Conservation (phyloP, 2,888 invertebrate species). For the Sericinus montela region DNA sequence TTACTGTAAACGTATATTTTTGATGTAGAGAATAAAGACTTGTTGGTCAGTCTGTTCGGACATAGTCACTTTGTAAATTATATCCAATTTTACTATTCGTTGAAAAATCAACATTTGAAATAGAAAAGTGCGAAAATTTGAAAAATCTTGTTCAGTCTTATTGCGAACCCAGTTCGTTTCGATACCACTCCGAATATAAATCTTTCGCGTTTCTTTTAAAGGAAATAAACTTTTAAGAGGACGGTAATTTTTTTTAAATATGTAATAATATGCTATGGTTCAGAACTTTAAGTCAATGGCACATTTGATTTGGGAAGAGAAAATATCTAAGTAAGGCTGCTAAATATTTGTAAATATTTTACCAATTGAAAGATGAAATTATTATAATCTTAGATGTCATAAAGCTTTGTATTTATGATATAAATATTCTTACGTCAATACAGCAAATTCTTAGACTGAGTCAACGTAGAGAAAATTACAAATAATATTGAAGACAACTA, state of each 20-base stretch:
- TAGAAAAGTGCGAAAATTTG: conserved; percentile 68
- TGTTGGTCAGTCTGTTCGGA: conserved; percentile 42
- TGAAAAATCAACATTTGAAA: conserved; percentile 46
- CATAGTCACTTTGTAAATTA: conserved; percentile 24
- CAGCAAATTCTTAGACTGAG: no score
- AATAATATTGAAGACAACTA: no score
- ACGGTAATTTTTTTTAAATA: conserved; percentile 28
- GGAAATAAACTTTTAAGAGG: conserved; percentile 15
- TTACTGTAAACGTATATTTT: conserved; percentile 47
- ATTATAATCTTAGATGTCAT: no score
- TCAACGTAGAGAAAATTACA: no score
- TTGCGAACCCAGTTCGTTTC: conserved; percentile 50
- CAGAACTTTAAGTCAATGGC: no score
- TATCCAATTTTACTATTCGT: conserved; percentile 27
- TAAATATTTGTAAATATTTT: no score
- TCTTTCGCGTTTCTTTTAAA: conserved; percentile 13
- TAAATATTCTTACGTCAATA: no score
- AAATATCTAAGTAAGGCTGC: no score
- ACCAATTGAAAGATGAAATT: background rate
- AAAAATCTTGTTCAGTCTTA: conserved; percentile 65
- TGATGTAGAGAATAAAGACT: conserved; percentile 44
- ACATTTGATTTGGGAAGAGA: no score
- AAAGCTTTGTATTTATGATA: no score
- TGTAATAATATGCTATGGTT: no score
- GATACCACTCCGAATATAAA: conserved; percentile 24